Evolutionary conservation across 2,888 invertebrate genomes (phyloP).

Genomic region (Gymnosoma rotundatum): DNA sequence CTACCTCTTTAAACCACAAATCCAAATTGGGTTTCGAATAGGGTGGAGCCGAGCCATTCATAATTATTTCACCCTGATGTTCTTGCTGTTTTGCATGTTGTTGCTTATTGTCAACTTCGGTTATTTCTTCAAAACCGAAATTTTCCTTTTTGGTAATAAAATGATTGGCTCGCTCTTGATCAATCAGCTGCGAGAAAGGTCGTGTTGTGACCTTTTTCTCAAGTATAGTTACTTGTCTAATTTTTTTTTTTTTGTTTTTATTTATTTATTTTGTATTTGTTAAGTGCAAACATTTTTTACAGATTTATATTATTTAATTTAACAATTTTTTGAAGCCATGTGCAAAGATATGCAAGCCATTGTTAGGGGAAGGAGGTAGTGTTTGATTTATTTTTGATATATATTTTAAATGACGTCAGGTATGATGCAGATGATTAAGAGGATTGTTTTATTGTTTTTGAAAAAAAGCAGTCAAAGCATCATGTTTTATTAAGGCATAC

Average conservation of each 20-base stretch:
- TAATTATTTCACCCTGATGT: slow-evolving; percentile 72
- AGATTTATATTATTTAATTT: slow-evolving; percentile 40
- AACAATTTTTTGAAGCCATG: slow-evolving; percentile 55
- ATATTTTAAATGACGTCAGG: slow-evolving; percentile 52
- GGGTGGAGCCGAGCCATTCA: slow-evolving; percentile 79
- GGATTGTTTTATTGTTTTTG: slow-evolving; percentile 23
- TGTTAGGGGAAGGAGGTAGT: slow-evolving; percentile 58
- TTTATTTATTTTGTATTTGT: slow-evolving; percentile 28
- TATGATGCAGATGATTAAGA: slow-evolving; percentile 55
- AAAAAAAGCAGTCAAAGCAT: slow-evolving; percentile 63
- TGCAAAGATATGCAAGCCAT: slow-evolving; percentile 66
- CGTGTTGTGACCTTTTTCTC: slow-evolving; percentile 75
- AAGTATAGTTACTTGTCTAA: slow-evolving; percentile 80
- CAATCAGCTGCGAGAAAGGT: slow-evolving; percentile 80
- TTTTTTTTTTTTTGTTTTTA: slow-evolving; percentile 34
- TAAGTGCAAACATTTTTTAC: slow-evolving; percentile 65
- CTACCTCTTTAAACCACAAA: slow-evolving; percentile 92
- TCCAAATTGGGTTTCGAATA: slow-evolving; percentile 83
- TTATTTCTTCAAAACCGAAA: slow-evolving; percentile 83
- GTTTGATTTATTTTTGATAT: slow-evolving; percentile 46
- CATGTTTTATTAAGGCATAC: slow-evolving; percentile 53
- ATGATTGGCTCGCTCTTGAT: slow-evolving; percentile 80
- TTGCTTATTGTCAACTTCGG: slow-evolving; percentile 78
- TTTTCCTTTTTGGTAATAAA: slow-evolving; percentile 85
- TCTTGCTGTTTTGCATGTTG: slow-evolving; percentile 67